Base-by-base conservation (phyloP, 2,797 vertebrate species). In the Mormyrops attenuatus region DNA sequence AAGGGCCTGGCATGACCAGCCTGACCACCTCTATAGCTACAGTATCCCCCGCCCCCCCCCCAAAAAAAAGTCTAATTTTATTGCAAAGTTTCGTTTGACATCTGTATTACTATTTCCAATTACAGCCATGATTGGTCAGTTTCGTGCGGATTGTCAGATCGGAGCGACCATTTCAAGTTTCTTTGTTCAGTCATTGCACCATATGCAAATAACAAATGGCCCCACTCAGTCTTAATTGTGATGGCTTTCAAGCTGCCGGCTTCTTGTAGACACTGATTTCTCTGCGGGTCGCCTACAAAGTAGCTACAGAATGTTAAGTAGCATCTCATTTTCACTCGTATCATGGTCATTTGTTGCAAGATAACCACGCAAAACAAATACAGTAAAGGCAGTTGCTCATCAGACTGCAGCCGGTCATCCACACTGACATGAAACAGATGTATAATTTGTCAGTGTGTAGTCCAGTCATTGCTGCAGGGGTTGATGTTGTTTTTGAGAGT, bases 281-380 rank as follows among this genome's bases (percentile, higher is more conserved):
- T 80, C 73, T 80, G 73, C 38, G 73, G 73, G 34, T 80, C 17
- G 34, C 41, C 38, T 41, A n/a, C 73, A 80, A 44, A 44, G 73
- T 44, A 41, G 73, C 73, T 44, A 44, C 73, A 44, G 73, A 80
- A 80, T 44, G 38, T 47, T 80, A 80, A 80, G 73, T 13, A 80
- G 73, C 41, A 9, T 80, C 38, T 80, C 73, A 80, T 80, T 80
- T 80, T 44, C 5, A 7, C 38, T 44, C 1, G 73, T 47, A 41
- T n/a, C 38, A 47, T 80, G 73, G 38, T 80, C 73, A 80, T 41
- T 80, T 80, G 73, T 80, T 80, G 73, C 73, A 41, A 80, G 73
- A 17, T 44, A 80, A 80, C 73, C 41, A n/a, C 2, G 1, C 73
- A 20, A 41, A 80, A 80, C 41, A 80, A 80, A 47, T 80, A 8